Evolutionary conservation across 2,888 invertebrate genomes (phyloP).

Genomic region (Neelides folsomi): DNA sequence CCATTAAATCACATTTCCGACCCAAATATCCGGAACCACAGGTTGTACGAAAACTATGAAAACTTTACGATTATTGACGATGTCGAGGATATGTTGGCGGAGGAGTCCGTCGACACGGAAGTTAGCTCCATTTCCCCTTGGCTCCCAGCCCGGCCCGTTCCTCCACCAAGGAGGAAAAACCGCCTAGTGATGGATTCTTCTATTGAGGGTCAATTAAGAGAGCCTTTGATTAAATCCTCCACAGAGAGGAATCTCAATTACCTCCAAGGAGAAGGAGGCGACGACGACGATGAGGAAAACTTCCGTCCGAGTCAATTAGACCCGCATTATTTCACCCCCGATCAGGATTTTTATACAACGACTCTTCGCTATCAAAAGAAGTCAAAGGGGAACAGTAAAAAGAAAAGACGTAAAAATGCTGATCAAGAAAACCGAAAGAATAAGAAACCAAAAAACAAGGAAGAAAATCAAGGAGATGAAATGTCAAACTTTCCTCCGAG

Average conservation of each 20-base stretch:
- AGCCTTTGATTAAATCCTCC: constrained; percentile 22
- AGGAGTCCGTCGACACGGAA: constrained; percentile 10
- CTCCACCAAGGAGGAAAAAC: not conserved
- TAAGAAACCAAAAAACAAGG: no score
- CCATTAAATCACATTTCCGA: constrained; percentile 23
- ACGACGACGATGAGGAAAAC: constrained; percentile 2
- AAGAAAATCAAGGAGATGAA: no score
- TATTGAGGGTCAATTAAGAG: constrained; percentile 4
- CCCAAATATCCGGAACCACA: constrained; percentile 30
- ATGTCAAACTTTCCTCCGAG: no score
- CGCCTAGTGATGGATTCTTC: not conserved
- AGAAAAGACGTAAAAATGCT: no score
- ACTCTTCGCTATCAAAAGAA: constrained; percentile 4
- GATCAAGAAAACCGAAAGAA: no score
- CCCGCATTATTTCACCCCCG: constrained; percentile 22
- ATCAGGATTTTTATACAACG: constrained; percentile 29
- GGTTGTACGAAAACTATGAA: constrained; percentile 26
- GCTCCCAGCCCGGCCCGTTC: not conserved
- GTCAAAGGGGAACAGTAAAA: no score
- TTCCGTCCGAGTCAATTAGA: not conserved
- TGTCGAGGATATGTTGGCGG: constrained; percentile 29
- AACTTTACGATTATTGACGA: constrained; percentile 31
- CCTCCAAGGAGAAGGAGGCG: constrained; percentile 9
- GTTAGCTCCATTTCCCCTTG: not conserved
- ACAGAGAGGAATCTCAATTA: constrained; percentile 22